Evolutionary conservation across 2,113 vertebrate species (phyloP).

Genomic region (Emberiza fucata): DNA sequence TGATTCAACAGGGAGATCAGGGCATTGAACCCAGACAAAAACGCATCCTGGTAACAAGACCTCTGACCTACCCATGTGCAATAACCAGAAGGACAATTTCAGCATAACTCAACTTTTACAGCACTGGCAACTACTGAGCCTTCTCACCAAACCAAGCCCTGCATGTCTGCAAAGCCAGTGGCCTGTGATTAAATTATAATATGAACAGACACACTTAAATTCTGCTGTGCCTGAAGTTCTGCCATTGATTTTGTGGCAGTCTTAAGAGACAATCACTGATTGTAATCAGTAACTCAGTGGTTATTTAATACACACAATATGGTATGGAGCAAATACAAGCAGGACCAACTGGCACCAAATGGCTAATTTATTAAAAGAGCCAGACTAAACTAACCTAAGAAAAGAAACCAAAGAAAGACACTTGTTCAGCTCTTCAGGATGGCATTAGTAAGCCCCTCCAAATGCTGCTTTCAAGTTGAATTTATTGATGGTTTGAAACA

Average conservation of each 20-base stretch:
- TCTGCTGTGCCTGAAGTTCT: neutral
- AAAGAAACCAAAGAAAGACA: neutral
- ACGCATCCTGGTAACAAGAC: neutral
- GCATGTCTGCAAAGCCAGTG: neutral
- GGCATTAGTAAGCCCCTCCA: neutral
- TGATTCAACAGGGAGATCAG: neutral
- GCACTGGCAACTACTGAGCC: neutral
- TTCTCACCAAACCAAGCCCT: neutral
- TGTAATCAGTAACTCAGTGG: neutral
- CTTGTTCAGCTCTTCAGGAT: neutral
- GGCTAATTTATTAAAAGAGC: neutral
- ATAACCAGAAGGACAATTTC: neutral
- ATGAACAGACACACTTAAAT: neutral
- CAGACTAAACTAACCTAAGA: neutral
- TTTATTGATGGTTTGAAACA: neutral
- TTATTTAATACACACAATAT: neutral
- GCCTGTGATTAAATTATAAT: neutral
- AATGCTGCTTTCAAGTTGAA: neutral
- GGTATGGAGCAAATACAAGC: neutral
- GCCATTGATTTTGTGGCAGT: neutral
- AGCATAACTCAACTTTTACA: neutral
- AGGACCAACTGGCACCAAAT: neutral
- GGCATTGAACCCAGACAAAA: neutral
- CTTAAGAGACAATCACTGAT: neutral
- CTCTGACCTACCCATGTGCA: accelerated